Evolutionary conservation across 1,140 invertebrate genomes (phyloP), one percentile per base, ranked within the genome.

Genomic region (Whitmania pigra): DNA sequence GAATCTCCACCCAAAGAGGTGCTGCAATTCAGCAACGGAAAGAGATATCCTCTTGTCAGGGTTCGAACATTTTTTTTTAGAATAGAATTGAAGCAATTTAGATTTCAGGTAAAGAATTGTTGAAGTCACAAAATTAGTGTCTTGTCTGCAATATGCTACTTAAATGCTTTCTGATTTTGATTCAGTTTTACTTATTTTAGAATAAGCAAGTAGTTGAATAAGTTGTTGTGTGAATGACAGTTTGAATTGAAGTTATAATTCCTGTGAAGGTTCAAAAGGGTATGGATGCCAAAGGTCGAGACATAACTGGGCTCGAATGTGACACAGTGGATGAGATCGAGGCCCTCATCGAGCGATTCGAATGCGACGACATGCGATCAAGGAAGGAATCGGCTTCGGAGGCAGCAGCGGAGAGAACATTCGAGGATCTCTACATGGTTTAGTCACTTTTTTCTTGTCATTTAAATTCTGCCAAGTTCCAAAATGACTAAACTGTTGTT

Each of bases 341-440:
- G 72, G 73, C 69, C 36, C 79, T 80, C 73, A 77, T 80, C 72
- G 78, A 79, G 67, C 74, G 74, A 72, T 77, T 79, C 69, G 77
- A 79, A 63, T 72, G 74, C 55, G 75, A 76, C 18, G 75, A 77
- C 70, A 72, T 80, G 71, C 77, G 78, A 68, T 72, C 76, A 53
- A 76, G 76, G 36, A 75, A 77, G 68, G 72, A 75, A n/a, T 74
- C 75, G 31, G 76, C 77, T 69, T 67, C 78, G 71, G 77, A 80
- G 49, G 76, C 76, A 36, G 73, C 77, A 66, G 77, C 78, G 70
- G 78, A 80, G 60, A 82, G 82, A 72, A 77, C 69, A 31, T 82
- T 84, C 71, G 80, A 83, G 74, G 81, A 81, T 76, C 73, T 84
- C 27, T 83, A 83, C 75, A 82, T 81, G 74, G 82, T 83, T 36